Percentiles rank a stretch among this genome's conserved stretches.
phyloP scores from a whole-genome alignment of 2,113 vertebrate species.

The Myiozetetes cayanensis region DNA sequence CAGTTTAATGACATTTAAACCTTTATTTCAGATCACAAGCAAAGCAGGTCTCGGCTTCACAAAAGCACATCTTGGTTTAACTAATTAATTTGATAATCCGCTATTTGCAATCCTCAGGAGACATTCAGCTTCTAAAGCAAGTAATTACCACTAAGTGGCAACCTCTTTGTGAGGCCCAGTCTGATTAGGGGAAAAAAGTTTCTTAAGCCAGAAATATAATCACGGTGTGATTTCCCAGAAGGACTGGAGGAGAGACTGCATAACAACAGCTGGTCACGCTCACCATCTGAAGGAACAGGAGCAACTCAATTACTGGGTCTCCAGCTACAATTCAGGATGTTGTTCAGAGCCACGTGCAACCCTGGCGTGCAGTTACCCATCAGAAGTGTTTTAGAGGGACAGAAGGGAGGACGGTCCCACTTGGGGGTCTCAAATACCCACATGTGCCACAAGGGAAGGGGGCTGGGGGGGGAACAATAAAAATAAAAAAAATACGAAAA shows the following conservation, averaged over 20 bases:
- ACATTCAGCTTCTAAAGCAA: conserved; percentile 37
- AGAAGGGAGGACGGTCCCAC: not conserved
- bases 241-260: not conserved
- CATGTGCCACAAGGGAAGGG: not conserved
- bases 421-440: not conserved
- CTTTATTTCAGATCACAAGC: conserved; percentile 28
- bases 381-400: not conserved
- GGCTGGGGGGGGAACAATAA: not conserved
- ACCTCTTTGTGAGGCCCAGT: conserved; percentile 46
- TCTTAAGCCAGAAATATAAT: conserved; percentile 64
- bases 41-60: conserved; percentile 20
- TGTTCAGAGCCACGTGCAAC: not conserved
- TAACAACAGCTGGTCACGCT: conserved; percentile 45
- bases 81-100: conserved; percentile 69
- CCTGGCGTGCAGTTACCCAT: not conserved
- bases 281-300: not conserved
- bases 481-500: not conserved
- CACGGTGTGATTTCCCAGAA: conserved; percentile 46
- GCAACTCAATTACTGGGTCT: not conserved
- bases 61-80: conserved; percentile 63
- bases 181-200: conserved; percentile 40
- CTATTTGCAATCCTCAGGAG: conserved; percentile 49
- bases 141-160: conserved; percentile 64
- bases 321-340: not conserved
- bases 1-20: conserved; percentile 17